phyloP scores from a whole-genome alignment of 2,113 vertebrate genomes.

The Piliocolobus tephrosceles region DNA sequence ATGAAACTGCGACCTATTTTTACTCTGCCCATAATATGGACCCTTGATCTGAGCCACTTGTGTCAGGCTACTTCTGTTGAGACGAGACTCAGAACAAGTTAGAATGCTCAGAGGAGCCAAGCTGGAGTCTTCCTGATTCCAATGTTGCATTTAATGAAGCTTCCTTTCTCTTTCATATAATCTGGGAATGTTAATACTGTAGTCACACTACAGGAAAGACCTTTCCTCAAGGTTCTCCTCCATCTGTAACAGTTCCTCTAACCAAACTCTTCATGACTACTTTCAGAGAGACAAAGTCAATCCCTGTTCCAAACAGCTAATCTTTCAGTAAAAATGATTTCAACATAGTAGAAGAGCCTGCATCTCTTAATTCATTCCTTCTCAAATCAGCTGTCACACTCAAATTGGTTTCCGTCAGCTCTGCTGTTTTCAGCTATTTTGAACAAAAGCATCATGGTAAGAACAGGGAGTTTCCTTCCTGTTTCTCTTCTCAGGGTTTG shows the following conservation, averaged over 20 bases:
- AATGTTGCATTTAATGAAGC: neutral
- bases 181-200: neutral
- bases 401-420: constrained; percentile 20
- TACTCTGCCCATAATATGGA: constrained; percentile 11
- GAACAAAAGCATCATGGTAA: constrained; percentile 41
- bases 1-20: constrained; percentile 61
- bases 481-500: neutral
- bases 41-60: constrained; percentile 27
- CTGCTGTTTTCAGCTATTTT: constrained; percentile 47
- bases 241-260: neutral
- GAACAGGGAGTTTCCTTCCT: constrained; percentile 55
- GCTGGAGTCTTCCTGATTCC: neutral
- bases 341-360: neutral
- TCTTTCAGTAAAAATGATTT: constrained; percentile 35
- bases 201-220: neutral
- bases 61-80: constrained; percentile 25
- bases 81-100: neutral
- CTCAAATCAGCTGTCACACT: constrained; percentile 41
- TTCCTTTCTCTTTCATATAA: neutral
- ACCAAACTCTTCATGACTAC: neutral
- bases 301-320: constrained; percentile 1
- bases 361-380: constrained; percentile 49
- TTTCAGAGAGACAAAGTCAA: constrained; percentile 43
- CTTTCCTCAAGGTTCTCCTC: constrained; percentile 22
- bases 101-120: neutral